Evolutionary conservation across 2,888 invertebrate species (phyloP), one percentile per base, ranked within the genome.

Genomic region (Beris morrisii): DNA sequence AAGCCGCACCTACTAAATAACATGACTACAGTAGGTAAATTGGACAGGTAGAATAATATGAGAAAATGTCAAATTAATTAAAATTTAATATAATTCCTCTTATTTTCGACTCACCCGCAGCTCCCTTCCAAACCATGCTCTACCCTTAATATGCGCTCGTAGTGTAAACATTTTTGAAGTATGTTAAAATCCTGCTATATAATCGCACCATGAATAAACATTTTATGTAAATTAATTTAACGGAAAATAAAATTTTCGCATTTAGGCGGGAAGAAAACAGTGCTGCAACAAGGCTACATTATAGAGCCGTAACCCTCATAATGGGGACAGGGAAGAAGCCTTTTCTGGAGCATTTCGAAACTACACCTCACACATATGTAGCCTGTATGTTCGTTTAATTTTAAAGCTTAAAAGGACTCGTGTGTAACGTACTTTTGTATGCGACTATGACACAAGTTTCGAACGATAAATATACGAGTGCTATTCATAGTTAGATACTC

Each of bases 201-300:
- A 61, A 61, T 61, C 58, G 58, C 46, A 59, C 48, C 58, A 59
- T 59, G 58, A 59, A 59, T 59, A 59, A 59, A 59, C 50, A 61
- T 61, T 61, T 61, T 52, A 61, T 61, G 52, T 61, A 61, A 50
- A 61, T 61, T 61, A 61, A 61, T 61, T 61, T 52, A 22, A 61
- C 28, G 61, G 7, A 38, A 61, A 61, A 61, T 61, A 61, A 61
- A 61, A 61, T 44, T 59, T 59, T 57, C 57, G 46, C 46, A 59
- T 59, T 59, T 59, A 59, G 58, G 48, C 58, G 31, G 46, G 48
- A 59, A 46, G 46, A n/a, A 7, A 43, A 44, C 13, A 58, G 45
- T 45, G 57, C 30, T n/a, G 28, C n/a, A 58, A 45, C 46, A 45
- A 58, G 43, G 4, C 6, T 46, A 6, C n/a, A 13, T 5, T 5